These are phyloP conservation scores for Boloria selene DNA, from an alignment of 2,888 invertebrate genomes.

Conservation along the genomic window DNA sequence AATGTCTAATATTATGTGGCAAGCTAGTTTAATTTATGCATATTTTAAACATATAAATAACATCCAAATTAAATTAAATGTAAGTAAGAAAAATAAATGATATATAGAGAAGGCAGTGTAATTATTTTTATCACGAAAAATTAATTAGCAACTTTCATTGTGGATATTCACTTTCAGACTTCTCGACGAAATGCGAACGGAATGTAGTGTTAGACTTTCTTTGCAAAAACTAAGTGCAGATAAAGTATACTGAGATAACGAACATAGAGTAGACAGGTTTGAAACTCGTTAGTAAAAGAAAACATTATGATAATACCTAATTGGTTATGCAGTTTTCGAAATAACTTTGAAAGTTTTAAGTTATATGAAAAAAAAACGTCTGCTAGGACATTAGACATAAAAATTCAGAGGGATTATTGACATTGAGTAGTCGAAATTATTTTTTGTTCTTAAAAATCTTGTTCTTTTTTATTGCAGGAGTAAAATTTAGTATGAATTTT, in stretches of 20 bases:
- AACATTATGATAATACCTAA: background rate
- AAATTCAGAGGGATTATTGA: too few species aligned
- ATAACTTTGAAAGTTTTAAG: too few species aligned
- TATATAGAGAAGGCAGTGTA: constrained; percentile 20
- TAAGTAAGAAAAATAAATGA: background rate
- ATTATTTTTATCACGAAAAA: constrained; percentile 48
- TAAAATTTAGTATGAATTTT: too few species aligned
- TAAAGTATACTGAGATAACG: constrained; percentile 54
- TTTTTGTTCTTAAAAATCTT: too few species aligned
- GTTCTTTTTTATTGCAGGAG: too few species aligned
- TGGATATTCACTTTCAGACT: constrained; percentile 42
- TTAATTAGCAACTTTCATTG: constrained; percentile 48
- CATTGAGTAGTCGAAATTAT: too few species aligned
- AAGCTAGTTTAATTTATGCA: too few species aligned
- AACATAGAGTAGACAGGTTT: constrained; percentile 1
- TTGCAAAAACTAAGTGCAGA: constrained; percentile 64
- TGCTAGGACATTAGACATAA: too few species aligned
- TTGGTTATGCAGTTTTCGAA: too few species aligned
- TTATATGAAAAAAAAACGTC: too few species aligned
- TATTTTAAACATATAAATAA: background rate
- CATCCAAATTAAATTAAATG: constrained; percentile 5
- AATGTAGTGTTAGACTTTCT: constrained; percentile 72
- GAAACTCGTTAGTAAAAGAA: background rate
- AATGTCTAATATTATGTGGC: too few species aligned
- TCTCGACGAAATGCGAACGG: constrained; percentile 57